phyloP scores from a whole-genome alignment of 2,888 invertebrate genomes.

The Erebia ligea region DNA sequence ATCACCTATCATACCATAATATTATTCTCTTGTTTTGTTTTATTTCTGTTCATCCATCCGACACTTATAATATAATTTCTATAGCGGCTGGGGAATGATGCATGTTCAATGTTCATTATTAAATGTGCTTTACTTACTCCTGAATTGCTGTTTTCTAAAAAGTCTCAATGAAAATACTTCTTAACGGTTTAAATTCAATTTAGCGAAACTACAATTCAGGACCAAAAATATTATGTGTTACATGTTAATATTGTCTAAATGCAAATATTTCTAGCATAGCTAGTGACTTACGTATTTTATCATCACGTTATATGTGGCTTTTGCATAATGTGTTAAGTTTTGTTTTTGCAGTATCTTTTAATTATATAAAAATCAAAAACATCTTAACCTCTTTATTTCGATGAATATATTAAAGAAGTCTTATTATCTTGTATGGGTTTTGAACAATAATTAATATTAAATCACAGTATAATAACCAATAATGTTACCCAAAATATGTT shows the following conservation, averaged over 20 bases:
- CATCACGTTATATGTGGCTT: conserved; percentile 25
- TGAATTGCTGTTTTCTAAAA: conserved; percentile 28
- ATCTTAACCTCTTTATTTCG: not conserved
- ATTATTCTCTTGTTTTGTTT: conserved; percentile 54
- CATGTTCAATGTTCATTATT: conserved; percentile 52
- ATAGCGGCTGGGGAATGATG: conserved; percentile 83
- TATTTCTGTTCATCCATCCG: conserved; percentile 74
- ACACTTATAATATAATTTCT: conserved; percentile 70
- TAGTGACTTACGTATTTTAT: conserved; percentile 10
- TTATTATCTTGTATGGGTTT: not conserved
- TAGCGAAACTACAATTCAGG: conserved; percentile 13
- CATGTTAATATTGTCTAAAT: conserved; percentile 9
- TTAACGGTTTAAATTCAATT: not conserved
- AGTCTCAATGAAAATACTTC: not conserved
- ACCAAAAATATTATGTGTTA: conserved; percentile 1
- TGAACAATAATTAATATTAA: conserved; percentile 2
- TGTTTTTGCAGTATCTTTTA: conserved; percentile 4
- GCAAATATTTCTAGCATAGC: conserved; percentile 24
- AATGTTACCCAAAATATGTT: conserved; percentile 58
- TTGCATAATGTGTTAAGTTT: conserved; percentile 19
- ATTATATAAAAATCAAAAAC: conserved; percentile 5
- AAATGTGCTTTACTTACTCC: conserved; percentile 33
- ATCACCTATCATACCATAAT: conserved; percentile 68
- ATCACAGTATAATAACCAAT: conserved; percentile 31
- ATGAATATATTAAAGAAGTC: not conserved